A percentile compares a stretch with the other conserved stretches of the same genome.
Conservation (phyloP, 2,888 invertebrate genomes). For the Rhorus exstirpatorius region DNA sequence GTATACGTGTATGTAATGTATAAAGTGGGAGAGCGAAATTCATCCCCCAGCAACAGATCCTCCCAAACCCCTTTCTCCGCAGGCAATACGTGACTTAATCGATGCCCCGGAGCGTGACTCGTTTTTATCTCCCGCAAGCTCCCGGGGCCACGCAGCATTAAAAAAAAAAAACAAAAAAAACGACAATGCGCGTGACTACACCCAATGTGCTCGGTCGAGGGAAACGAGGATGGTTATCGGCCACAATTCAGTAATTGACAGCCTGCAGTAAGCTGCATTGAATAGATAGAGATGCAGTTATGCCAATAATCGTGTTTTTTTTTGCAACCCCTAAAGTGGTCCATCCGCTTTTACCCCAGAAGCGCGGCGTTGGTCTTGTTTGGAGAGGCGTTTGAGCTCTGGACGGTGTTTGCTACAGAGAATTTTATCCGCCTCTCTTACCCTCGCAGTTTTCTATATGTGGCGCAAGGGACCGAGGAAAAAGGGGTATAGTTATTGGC, state of each 20-base stretch:
- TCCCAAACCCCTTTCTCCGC: slow-evolving; percentile 27
- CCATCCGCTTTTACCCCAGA: slow-evolving; percentile 14
- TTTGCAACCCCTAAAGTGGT: not conserved
- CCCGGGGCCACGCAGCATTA: slow-evolving; percentile 15
- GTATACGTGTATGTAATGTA: not conserved
- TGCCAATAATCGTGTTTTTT: slow-evolving; percentile 3
- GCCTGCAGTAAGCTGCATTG: not conserved
- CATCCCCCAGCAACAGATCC: slow-evolving; percentile 43
- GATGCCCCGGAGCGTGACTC: slow-evolving; percentile 63
- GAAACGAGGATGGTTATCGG: slow-evolving; percentile 3
- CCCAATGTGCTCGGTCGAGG: not conserved
- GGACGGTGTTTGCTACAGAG: not conserved
- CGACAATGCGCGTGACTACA: slow-evolving; percentile 60
- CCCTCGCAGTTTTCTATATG: not conserved
- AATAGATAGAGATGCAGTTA: not conserved
- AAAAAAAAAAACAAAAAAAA: slow-evolving; percentile 25
- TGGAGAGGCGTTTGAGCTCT: not conserved
- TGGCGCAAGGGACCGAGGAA: slow-evolving; percentile 3
- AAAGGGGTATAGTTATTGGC: not conserved
- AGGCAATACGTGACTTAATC: slow-evolving; percentile 71
- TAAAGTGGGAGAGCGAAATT: slow-evolving; percentile 35
- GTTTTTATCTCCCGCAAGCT: slow-evolving; percentile 67
- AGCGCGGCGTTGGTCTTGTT: not conserved
- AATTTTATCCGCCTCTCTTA: slow-evolving; percentile 3
- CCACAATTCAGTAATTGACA: not conserved